These are phyloP conservation scores for Rhamphomyia laevipes DNA, from an alignment of 2,888 invertebrate species.

Conservation along the genomic window DNA sequence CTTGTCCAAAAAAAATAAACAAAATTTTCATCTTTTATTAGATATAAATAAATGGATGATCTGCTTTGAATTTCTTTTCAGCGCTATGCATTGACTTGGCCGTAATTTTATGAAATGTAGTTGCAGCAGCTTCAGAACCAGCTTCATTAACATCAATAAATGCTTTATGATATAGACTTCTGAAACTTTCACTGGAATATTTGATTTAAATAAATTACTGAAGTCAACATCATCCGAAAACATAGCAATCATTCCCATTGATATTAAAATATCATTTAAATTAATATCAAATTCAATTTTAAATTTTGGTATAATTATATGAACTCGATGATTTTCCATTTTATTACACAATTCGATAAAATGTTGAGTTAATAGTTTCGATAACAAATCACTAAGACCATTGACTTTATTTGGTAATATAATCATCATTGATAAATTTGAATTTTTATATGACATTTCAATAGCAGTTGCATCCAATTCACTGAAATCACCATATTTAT, in stretches of 20 bases:
- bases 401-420: constrained; percentile 56
- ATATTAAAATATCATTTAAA: constrained; percentile 44
- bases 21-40: constrained; percentile 14
- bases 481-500: constrained; percentile 38
- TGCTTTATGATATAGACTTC: constrained; percentile 72
- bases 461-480: constrained; percentile 47
- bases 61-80: background rate
- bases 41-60: background rate
- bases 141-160: constrained; percentile 81
- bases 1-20: constrained; percentile 29
- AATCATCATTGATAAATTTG: constrained; percentile 60
- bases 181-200: constrained; percentile 43
- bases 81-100: background rate
- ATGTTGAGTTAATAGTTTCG: constrained; percentile 45
- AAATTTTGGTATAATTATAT: constrained; percentile 62
- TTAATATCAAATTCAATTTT: constrained; percentile 64
- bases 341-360: constrained; percentile 41
- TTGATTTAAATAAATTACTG: constrained; percentile 44
- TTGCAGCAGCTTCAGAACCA: constrained; percentile 79
- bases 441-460: constrained; percentile 58
- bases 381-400: constrained; percentile 51
- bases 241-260: constrained; percentile 60
- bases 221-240: constrained; percentile 49
- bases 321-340: constrained; percentile 41
- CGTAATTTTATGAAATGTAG: constrained; percentile 40